Evolutionary conservation across 2,113 vertebrate genomes (phyloP).

Genomic region (Sinocyclocheilus anshuiensis): DNA sequence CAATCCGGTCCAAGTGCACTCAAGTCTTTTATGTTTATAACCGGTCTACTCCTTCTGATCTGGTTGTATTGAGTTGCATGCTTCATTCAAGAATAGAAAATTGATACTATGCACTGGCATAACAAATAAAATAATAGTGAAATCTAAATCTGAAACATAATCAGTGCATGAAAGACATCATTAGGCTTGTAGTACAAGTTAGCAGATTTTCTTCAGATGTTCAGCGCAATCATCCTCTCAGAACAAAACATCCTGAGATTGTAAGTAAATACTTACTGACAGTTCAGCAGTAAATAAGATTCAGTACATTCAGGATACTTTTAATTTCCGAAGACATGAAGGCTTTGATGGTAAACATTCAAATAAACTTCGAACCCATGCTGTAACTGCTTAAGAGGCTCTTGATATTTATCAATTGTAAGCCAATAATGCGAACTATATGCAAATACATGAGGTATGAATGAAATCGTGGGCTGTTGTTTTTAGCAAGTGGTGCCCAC

Average conservation of each 20-base stretch:
- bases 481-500: conserved; percentile 45
- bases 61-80: not conserved
- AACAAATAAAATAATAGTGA: not conserved
- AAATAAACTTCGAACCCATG: conserved; percentile 1
- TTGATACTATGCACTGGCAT: not conserved
- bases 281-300: not conserved
- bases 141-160: not conserved
- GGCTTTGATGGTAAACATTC: not conserved
- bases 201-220: not conserved
- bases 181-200: not conserved
- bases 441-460: conserved; percentile 26
- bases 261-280: conserved; percentile 5
- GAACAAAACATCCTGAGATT: not conserved
- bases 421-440: not conserved
- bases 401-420: conserved; percentile 21
- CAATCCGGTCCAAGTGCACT: not conserved
- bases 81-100: not conserved
- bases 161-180: not conserved
- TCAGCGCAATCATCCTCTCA: not conserved
- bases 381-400: conserved; percentile 1
- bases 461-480: conserved; percentile 25
- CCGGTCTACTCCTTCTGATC: not conserved
- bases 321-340: not conserved
- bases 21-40: not conserved
- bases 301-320: not conserved